phyloP scores from a whole-genome alignment of 1,140 invertebrate genomes.

The Drosophila lowei region DNA sequence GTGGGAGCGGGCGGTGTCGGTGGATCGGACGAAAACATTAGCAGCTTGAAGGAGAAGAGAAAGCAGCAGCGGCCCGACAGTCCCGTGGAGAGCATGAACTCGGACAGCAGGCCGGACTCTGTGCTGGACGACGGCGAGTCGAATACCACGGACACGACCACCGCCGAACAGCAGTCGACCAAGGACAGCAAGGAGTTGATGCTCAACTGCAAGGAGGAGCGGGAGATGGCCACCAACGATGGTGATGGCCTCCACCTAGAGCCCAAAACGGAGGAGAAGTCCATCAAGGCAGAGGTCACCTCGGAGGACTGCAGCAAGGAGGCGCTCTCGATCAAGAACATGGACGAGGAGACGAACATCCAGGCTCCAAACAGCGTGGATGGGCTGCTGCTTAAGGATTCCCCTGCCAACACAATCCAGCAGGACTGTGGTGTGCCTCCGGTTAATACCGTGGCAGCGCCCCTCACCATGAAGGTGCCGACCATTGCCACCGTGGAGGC shows the following conservation, averaged over 20 bases:
- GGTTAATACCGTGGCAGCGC: slow-evolving; percentile 19
- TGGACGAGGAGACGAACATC: slow-evolving; percentile 80
- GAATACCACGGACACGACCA: slow-evolving; percentile 81
- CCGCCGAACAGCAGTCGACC: slow-evolving; percentile 82
- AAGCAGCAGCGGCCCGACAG: slow-evolving; percentile 87
- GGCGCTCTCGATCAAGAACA: slow-evolving; percentile 73
- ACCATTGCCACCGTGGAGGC: slow-evolving; percentile 78
- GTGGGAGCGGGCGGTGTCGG: not conserved
- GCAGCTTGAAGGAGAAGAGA: slow-evolving; percentile 88
- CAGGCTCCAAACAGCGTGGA: slow-evolving; percentile 69
- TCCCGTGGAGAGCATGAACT: slow-evolving; percentile 91
- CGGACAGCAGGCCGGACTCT: slow-evolving; percentile 88
- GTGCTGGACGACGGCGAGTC: slow-evolving; percentile 90
- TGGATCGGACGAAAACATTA: slow-evolving; percentile 32
- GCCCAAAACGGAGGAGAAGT: slow-evolving; percentile 66
- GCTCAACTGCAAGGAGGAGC: slow-evolving; percentile 74
- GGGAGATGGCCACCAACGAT: slow-evolving; percentile 50
- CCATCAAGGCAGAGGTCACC: slow-evolving; percentile 57
- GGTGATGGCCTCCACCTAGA: slow-evolving; percentile 28
- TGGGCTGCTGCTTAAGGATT: slow-evolving; percentile 34
- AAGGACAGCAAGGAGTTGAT: slow-evolving; percentile 85
- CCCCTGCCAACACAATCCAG: slow-evolving; percentile 12
- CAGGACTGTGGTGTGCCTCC: slow-evolving; percentile 28
- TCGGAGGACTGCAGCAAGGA: slow-evolving; percentile 71
- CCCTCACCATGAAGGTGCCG: slow-evolving; percentile 72